Evolutionary conservation across 2,113 vertebrate species (phyloP).

Genomic region (Charadrius vociferus): DNA sequence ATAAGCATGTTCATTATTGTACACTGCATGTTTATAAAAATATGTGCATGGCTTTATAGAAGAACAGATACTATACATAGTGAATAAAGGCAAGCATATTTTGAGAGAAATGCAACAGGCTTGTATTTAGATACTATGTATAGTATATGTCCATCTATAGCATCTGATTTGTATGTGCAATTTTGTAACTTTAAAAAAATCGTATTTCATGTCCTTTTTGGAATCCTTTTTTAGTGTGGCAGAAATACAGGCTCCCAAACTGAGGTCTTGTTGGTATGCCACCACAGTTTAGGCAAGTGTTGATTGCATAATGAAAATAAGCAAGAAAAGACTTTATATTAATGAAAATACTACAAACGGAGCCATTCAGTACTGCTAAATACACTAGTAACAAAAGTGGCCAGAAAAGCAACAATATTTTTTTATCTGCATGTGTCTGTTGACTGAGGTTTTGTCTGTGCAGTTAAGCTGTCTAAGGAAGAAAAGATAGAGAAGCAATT

Average conservation of each 20-base stretch:
- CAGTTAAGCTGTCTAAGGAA: background rate
- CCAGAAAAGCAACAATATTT: background rate
- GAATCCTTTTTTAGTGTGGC: background rate
- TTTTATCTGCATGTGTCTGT: background rate
- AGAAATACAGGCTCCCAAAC: background rate
- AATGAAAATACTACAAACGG: background rate
- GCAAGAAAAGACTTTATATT: background rate
- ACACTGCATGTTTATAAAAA: background rate
- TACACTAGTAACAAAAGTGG: background rate
- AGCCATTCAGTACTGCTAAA: background rate
- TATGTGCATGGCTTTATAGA: background rate
- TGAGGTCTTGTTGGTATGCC: background rate
- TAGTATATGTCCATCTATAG: background rate
- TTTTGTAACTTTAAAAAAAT: background rate
- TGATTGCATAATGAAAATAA: background rate
- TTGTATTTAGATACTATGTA: no score
- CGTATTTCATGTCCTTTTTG: rapidly evolving
- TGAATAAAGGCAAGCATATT: background rate
- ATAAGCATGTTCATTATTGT: background rate
- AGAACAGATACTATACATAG: background rate
- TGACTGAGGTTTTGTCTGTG: background rate
- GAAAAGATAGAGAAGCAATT: background rate
- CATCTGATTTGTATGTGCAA: background rate
- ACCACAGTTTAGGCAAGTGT: background rate
- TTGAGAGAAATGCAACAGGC: background rate